phyloP scores from a whole-genome alignment of 2,113 vertebrate genomes.

The Pithys albifrons region DNA sequence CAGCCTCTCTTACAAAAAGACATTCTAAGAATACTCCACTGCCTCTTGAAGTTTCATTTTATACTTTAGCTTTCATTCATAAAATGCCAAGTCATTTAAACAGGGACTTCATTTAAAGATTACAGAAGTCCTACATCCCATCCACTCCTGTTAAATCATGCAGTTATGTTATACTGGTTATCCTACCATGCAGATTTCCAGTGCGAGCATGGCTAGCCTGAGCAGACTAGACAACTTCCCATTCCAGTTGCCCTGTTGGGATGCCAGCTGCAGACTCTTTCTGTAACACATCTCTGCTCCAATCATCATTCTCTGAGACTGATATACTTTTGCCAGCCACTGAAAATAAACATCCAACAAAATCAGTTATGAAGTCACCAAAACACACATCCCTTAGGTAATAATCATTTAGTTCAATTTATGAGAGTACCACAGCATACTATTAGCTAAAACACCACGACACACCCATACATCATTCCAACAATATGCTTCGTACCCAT shows the following conservation, averaged over 20 bases:
- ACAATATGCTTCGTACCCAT: accelerated
- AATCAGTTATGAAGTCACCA: background rate
- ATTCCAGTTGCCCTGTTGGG: constrained; percentile 84
- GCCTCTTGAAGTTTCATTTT: background rate
- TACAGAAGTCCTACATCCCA: background rate
- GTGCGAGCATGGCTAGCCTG: constrained; percentile 84
- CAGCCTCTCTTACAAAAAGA: background rate
- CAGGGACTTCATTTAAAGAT: background rate
- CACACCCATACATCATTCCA: background rate
- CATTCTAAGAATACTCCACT: background rate
- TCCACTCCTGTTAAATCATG: background rate
- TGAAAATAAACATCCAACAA: constrained; percentile 45
- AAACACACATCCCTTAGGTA: background rate
- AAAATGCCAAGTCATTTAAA: background rate
- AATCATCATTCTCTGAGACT: constrained; percentile 86
- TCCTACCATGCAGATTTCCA: constrained; percentile 87
- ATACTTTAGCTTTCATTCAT: background rate
- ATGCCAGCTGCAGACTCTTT: constrained; percentile 91
- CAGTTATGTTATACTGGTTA: background rate
- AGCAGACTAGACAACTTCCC: constrained; percentile 89
- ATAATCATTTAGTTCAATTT: background rate
- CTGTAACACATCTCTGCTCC: constrained; percentile 92
- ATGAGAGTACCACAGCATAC: background rate
- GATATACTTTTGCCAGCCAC: constrained; percentile 93
- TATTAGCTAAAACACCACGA: background rate